Evolutionary conservation across 2,113 vertebrate species (phyloP).

Genomic region (Macquaria australasica): DNA sequence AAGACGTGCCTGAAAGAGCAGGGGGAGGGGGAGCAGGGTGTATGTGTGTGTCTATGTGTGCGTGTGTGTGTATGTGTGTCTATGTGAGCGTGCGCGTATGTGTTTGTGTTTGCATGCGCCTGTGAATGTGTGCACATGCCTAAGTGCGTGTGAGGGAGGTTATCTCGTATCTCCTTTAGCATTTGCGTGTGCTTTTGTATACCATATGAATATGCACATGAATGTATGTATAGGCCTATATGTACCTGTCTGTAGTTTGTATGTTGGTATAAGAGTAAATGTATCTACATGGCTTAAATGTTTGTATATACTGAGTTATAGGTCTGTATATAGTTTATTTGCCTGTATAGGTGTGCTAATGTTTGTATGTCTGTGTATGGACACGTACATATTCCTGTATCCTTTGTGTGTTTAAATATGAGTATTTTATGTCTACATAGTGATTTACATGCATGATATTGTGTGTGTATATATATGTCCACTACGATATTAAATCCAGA

Average conservation of each 20-base stretch:
- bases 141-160: slow-evolving; percentile 43
- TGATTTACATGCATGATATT: not conserved
- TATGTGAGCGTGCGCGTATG: slow-evolving; percentile 6
- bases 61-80: slow-evolving; percentile 35
- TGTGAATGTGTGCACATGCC: slow-evolving; percentile 35
- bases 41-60: slow-evolving; percentile 27
- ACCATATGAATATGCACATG: slow-evolving; percentile 20
- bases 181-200: slow-evolving; percentile 21
- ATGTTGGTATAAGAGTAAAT: not conserved
- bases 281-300: not conserved
- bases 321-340: not conserved
- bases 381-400: not conserved
- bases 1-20: slow-evolving; percentile 84
- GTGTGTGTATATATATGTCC: too few species aligned
- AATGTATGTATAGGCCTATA: slow-evolving; percentile 12
- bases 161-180: slow-evolving; percentile 56
- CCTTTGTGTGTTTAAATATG: not conserved
- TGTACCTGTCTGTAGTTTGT: slow-evolving; percentile 9
- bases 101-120: slow-evolving; percentile 49
- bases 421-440: not conserved
- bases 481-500: slow-evolving; percentile 8
- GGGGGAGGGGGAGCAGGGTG: slow-evolving; percentile 62
- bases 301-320: not conserved
- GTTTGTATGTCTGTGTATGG: not conserved
- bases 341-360: slow-evolving; percentile 8